Base-by-base conservation (phyloP, 1,140 invertebrate genomes). In the Lepidotrigona ventralis region DNA sequence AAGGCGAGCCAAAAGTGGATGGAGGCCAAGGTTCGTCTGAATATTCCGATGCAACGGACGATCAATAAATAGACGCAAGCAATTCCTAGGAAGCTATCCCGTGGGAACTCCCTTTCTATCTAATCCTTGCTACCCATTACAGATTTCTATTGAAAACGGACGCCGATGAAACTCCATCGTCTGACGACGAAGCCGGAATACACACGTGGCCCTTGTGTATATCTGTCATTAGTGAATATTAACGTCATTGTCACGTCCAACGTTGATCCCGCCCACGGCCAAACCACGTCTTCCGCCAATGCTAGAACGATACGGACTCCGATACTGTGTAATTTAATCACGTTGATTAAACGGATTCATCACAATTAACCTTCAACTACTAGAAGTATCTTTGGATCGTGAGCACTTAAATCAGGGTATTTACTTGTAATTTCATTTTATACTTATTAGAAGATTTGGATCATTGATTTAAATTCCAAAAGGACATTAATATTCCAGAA, bases 51-150 rank as follows among this genome's bases (percentile, higher is more conserved):
- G 77, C 79, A 88, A 6, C 60, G 73, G 23, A 66, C 84, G 87
- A 89, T 89, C 87, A 79, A 89, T 89, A 89, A 89, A 89, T 89
- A 88, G 87, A 88, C 81, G 84, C 87, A 74, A 88, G 84, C 87
- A 74, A 88, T 89, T 89, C 84, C 87, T 89, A 84, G 75, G 68
- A 79, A 89, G 80, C 83, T 86, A 81, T 86, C 83, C 79, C 73
- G 51, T 26, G 76, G 77, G 64, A 76, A 1, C 56, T 54, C 21
- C 68, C 60, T 56, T 54, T 71, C 33, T 66, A 69, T 70, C 79
- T 33, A 70, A 68, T 56, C 66, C 76, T 63, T 81, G 68, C 70
- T 88, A 86, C 85, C 87, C 84, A 83, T 85, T 79, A 86, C 84
- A 68, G 56, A 72, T 79, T 80, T 58, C 87, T 84, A 88, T 89